phyloP scores from a whole-genome alignment of 2,113 vertebrate genomes.

The Artemisiospiza belli region DNA sequence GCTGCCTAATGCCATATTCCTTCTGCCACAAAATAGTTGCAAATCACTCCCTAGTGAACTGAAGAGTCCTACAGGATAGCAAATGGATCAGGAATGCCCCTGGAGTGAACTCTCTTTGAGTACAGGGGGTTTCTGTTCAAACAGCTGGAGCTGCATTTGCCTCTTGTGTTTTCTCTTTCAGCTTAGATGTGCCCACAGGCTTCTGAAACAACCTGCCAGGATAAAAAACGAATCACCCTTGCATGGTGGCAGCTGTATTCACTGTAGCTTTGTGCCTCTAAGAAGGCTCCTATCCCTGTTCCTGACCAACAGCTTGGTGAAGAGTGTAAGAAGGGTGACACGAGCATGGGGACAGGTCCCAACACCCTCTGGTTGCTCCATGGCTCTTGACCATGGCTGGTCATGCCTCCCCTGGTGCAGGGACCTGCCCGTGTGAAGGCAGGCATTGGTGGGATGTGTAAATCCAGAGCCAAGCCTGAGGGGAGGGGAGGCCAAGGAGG shows the following conservation, averaged over 20 bases:
- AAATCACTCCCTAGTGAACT: background rate
- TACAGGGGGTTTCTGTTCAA: background rate
- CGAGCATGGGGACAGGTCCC: accelerated
- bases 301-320: background rate
- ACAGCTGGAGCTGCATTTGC: background rate
- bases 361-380: background rate
- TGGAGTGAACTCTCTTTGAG: background rate
- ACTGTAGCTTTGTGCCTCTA: background rate
- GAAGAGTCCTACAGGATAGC: background rate
- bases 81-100: background rate
- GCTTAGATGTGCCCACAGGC: background rate
- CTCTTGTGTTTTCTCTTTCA: background rate
- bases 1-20: constrained; percentile 8
- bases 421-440: background rate
- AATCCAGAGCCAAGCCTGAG: background rate
- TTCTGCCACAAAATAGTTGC: constrained; percentile 25
- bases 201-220: background rate
- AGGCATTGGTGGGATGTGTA: accelerated
- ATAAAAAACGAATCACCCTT: background rate
- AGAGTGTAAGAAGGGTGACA: background rate
- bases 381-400: background rate
- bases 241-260: background rate
- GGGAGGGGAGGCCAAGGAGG: background rate
- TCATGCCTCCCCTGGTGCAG: background rate
- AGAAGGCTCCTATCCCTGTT: background rate